Evolutionary conservation across 2,113 vertebrate species (phyloP), one percentile per base, ranked within the genome.

Genomic region (Gallinago undulata): DNA sequence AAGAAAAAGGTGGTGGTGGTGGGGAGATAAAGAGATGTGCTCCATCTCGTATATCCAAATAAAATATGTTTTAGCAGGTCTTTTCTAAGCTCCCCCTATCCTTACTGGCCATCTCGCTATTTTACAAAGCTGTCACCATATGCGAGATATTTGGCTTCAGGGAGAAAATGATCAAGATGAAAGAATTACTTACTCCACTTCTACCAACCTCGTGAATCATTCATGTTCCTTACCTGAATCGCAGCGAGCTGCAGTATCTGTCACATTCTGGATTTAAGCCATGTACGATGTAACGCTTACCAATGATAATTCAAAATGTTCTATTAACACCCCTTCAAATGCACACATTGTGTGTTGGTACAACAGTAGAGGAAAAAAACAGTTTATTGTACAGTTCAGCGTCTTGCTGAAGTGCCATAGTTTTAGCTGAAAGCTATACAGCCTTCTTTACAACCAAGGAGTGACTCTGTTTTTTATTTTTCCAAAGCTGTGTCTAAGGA

Each of bases 111-210:
- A 91, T 79, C 81, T 63, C n/a, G 63, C 43, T 90, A 80, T 95
- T 96, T 94, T 89, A 87, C 89, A 97, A 94, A 97, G 86, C 91
- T 96, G 81, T 56, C 86, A 92, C 78, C 60, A 30, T 30, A 60
- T 45, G 80, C 9, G 3, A 90, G 75, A 75, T 79, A 88, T 85
- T 91, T 94, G 4, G 57, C 95, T 96, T 95, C 67, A 81, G 84
- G 94, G 84, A 91, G 81, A 90, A 95, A 96, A 85, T 75, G 84
- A 96, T 95, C 78, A 84, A 93, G 95, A 94, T 93, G 89, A 96
- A 95, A 94, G 84, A 96, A 93, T 96, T 84, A 93, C 95, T 95
- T 86, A 91, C 88, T 95, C 85, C 53, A 64, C 91, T 96, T 96
- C 94, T 70, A 81, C 62, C 75, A 92, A 75, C 72, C 93, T 96